Evolutionary conservation across 2,113 vertebrate genomes (phyloP).

Genomic region (Rhodinocichla rosea): DNA sequence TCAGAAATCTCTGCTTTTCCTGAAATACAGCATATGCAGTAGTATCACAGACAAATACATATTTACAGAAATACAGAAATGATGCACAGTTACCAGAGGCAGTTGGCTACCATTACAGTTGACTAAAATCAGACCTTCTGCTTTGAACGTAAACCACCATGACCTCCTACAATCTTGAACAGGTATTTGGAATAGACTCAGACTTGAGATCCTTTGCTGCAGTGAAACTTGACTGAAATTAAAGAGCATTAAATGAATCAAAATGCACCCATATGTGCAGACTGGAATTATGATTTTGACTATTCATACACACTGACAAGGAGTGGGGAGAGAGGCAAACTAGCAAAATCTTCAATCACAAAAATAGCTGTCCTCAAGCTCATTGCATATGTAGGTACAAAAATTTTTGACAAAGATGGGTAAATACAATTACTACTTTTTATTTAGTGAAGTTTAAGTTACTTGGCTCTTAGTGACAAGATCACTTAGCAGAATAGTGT

Average conservation of each 20-base stretch:
- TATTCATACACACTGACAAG: background rate
- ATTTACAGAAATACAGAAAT: background rate
- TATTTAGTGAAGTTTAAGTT: background rate
- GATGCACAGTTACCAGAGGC: background rate
- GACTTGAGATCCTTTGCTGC: background rate
- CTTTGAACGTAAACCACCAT: background rate
- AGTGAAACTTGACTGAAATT: background rate
- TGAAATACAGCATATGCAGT: constrained; percentile 68
- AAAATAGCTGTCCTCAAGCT: background rate
- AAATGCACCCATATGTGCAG: background rate
- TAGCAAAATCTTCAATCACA: background rate
- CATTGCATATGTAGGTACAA: background rate
- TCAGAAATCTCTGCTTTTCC: constrained; percentile 98
- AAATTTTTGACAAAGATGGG: background rate
- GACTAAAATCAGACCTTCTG: background rate
- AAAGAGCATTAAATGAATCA: background rate
- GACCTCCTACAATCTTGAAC: background rate
- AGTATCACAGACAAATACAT: background rate
- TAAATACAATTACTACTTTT: background rate
- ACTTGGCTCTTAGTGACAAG: background rate
- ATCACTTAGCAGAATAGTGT: rapidly evolving
- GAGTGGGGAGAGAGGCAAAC: background rate
- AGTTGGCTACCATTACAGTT: background rate
- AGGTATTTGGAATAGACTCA: background rate
- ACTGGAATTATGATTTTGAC: background rate